Base-by-base conservation (phyloP, 2,113 vertebrate species). In the Lontra canadensis region DNA sequence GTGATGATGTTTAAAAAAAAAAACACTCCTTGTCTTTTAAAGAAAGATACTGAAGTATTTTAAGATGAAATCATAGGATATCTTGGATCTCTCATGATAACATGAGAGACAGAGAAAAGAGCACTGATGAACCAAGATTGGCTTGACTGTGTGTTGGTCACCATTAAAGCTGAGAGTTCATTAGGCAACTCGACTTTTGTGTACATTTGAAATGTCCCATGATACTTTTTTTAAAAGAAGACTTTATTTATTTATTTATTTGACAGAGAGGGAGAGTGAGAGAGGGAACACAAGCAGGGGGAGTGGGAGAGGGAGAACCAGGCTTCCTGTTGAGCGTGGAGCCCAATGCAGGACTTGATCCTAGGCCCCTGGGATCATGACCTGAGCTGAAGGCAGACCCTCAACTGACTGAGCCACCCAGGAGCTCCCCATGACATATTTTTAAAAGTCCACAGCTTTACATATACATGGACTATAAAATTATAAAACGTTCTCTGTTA, bases 31-130 rank as follows among this genome's bases (percentile, higher is more conserved):
- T 47, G 39, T 69, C 36, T 95, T 93, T 91, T 61, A 42, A 26
- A 93, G 26, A 82, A 88, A 57, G 13, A 73, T 8, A 47, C 7
- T 67, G 18, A 89, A 71, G 42, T 76, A 71, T 65, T 96, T 97
- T 85, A 25, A 11, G 59, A 47, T 42, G 47, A 78, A 78, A 57
- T 59, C 39, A 82, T 25, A 69, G 23, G 44, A 57, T 36, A 0
- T 34, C 82, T 47, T 86, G 21, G 4, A 86, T 86, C 59, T 94
- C 82, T 93, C 82, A 95, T 67, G n/a, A 78, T 71, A 95, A 93
- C 21, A 3, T 2, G 3, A 10, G 26, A 49, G 26, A 49, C 12
- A 91, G 23, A 71, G 55, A 20, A 63, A 82, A 55, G 42, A 63
- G 10, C 63, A 61, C 0, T 11, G 21, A 39, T 20, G 23, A 87